Evolutionary conservation across 2,797 vertebrate genomes (phyloP).

Genomic region (Psittacula derbiana): DNA sequence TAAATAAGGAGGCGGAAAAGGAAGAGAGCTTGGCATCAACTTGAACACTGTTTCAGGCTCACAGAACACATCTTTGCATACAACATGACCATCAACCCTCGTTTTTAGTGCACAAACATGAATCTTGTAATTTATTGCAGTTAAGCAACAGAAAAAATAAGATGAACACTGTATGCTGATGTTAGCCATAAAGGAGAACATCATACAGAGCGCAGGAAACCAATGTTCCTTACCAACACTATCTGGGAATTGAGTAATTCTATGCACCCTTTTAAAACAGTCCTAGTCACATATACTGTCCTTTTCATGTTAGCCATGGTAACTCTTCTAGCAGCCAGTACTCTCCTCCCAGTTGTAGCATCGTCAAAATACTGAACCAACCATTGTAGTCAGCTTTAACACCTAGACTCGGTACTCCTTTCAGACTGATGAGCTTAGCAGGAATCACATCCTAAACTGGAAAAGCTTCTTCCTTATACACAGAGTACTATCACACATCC

Average conservation of each 20-base stretch:
- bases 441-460: slow-evolving; percentile 5
- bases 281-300: not conserved
- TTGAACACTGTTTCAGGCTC: not conserved
- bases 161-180: not conserved
- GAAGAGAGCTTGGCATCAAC: not conserved
- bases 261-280: not conserved
- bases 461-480: slow-evolving; percentile 23
- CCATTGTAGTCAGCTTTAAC: not conserved
- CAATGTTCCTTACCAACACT: not conserved
- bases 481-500: not conserved
- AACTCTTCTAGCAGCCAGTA: not conserved
- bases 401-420: not conserved
- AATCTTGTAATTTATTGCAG: not conserved
- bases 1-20: not conserved
- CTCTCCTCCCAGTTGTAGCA: not conserved
- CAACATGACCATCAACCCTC: not conserved
- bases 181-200: not conserved
- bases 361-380: slow-evolving; percentile 6
- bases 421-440: not conserved
- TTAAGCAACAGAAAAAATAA: not conserved
- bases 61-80: not conserved
- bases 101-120: not conserved
- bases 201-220: not conserved
- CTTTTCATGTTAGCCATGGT: not conserved
- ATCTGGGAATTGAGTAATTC: not conserved